Conservation (phyloP, 2,797 vertebrate species). For the Acanthurus leucopareius region DNA sequence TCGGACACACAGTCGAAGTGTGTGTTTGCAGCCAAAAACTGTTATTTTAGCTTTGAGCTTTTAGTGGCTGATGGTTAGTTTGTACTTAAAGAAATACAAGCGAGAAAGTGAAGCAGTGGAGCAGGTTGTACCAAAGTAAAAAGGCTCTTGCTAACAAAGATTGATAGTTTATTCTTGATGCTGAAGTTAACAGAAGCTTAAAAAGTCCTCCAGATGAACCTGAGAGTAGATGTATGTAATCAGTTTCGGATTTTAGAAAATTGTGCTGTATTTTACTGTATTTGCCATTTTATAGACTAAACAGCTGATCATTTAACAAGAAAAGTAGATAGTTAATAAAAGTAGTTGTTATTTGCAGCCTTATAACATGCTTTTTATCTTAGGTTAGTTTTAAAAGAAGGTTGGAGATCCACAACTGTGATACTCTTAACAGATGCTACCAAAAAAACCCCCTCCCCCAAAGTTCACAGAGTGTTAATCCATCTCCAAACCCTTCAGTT, state of each 20-base stretch:
- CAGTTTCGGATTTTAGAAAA: background rate
- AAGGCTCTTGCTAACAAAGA: background rate
- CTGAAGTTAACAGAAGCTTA: background rate
- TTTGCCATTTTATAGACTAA: background rate
- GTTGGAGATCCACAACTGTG: too few species aligned
- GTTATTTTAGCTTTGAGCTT: background rate
- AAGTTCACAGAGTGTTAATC: too few species aligned
- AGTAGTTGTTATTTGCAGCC: too few species aligned
- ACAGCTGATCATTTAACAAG: background rate
- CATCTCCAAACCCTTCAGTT: too few species aligned
- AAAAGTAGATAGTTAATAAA: too few species aligned
- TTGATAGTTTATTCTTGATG: background rate
- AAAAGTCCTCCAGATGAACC: background rate
- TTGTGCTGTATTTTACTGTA: background rate
- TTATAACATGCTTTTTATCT: too few species aligned
- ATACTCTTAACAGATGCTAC: too few species aligned
- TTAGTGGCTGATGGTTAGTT: background rate
- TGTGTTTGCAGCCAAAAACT: background rate
- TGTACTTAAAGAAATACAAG: background rate
- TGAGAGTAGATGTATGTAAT: background rate
- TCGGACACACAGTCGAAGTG: background rate
- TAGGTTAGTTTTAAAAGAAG: too few species aligned
- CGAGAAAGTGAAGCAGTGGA: background rate
- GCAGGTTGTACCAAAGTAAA: slow-evolving; percentile 1
- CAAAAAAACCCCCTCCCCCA: too few species aligned